Evolutionary conservation across 1,140 invertebrate species (phyloP), one percentile per base, ranked within the genome.

Genomic region (Rhopalosiphum maidis): DNA sequence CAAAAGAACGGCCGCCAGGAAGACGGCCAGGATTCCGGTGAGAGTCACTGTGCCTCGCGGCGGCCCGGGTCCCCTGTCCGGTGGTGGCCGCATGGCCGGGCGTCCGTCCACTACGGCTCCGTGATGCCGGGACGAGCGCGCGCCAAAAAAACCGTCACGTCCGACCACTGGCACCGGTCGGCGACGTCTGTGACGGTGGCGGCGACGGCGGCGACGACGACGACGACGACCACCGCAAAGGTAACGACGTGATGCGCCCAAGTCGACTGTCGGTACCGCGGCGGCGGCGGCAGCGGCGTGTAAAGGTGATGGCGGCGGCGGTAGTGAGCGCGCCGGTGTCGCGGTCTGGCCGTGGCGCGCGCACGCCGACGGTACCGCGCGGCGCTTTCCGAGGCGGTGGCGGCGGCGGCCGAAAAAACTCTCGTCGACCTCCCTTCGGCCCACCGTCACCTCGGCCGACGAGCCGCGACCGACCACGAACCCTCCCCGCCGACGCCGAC

Each of bases 181-280:
- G 43, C 41, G 41, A 87, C 85, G 60, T 77, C 30, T 77, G 60
- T 30, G 41, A 8, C 85, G 51, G 82, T 23, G 4, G 2, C 87
- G 87, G 51, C 5, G 51, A 18, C 85, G 51, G 82, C 8, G 4
- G 2, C 87, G 87, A 35, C 5, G 51, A 18, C 48, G 30, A 8
- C 46, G 43, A 18, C 37, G 46, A 21, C n/a, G n/a, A 54, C 48
- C 48, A 48, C 48, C 48, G 15, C 0, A 51, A 51, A 51, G 48
- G 48, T 51, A 51, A 51, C 54, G 89, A 55, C 89, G 54, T 30
- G 37, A 18, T 30, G 55, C 89, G 89, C 89, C 55, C 23, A 23
- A 90, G 89, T 90, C 89, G 89, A 90, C 89, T 90, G 89, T 43
- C 89, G 55, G 54, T 25, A 41, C 51, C 85, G 41, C 82, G 37